Conservation (phyloP, 2,113 vertebrate genomes). For the Tyto alba region DNA sequence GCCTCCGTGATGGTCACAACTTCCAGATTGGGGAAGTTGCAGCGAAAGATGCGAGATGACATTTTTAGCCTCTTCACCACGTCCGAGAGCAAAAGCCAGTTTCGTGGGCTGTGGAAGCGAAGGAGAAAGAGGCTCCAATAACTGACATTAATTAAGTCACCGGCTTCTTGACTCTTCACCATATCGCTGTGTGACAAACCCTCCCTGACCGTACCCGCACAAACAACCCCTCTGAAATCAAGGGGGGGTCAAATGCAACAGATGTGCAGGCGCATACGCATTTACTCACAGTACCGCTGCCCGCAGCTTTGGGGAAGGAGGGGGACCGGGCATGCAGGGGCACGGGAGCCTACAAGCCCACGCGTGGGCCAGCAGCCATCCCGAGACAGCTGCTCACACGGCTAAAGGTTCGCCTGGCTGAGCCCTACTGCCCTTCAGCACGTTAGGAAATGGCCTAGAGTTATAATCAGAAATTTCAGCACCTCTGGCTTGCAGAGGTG, state of each 20-base stretch:
- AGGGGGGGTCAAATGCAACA: rapidly evolving
- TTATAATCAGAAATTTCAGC: neutral
- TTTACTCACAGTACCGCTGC: neutral
- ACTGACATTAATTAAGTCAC: neutral
- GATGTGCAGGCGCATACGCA: rapidly evolving
- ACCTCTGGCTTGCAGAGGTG: neutral
- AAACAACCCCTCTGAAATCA: neutral
- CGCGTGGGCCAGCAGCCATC: neutral
- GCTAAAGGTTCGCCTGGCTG: neutral
- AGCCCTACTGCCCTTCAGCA: neutral
- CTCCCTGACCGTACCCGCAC: rapidly evolving
- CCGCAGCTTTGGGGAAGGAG: neutral
- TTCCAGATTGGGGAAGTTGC: conserved; percentile 88
- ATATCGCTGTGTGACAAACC: rapidly evolving
- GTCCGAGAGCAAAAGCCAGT: conserved; percentile 92
- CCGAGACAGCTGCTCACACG: rapidly evolving
- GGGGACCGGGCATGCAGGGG: neutral
- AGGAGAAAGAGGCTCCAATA: neutral
- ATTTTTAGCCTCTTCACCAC: conserved; percentile 87
- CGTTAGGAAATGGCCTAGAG: neutral
- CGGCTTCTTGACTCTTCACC: neutral
- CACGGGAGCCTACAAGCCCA: neutral
- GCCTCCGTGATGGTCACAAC: conserved; percentile 89
- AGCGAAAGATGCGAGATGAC: conserved; percentile 86
- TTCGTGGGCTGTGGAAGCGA: conserved; percentile 78